phyloP scores from a whole-genome alignment of 2,888 invertebrate species.

The Dasypogon diadema region DNA sequence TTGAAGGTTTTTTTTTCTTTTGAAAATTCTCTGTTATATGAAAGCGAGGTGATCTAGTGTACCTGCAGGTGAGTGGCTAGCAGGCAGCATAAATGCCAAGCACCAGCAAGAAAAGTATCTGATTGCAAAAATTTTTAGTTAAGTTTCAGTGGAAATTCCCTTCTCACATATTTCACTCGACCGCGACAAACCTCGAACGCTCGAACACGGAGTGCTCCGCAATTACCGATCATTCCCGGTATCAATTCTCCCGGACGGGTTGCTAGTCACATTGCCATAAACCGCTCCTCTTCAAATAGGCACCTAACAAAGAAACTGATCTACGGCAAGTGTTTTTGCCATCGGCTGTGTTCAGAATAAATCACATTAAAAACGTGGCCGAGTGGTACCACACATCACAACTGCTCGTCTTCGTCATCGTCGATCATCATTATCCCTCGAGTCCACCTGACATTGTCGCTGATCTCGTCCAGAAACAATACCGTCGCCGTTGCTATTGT shows the following conservation, averaged over 20 bases:
- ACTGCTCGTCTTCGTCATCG: constrained; percentile 52
- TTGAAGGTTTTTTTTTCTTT: too few relatives aligned
- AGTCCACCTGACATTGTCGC: constrained; percentile 51
- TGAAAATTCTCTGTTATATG: too few relatives aligned
- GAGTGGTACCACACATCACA: constrained; percentile 40
- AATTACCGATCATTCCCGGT: constrained; percentile 41
- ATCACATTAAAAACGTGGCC: constrained; percentile 47
- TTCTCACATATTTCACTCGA: constrained; percentile 50
- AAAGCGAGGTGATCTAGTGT: too few relatives aligned
- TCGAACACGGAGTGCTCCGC: constrained; percentile 5
- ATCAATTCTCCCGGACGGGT: constrained; percentile 30
- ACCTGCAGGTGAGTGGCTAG: too few relatives aligned
- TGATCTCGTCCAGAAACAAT: constrained; percentile 32
- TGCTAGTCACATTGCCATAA: constrained; percentile 28
- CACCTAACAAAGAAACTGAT: constrained; percentile 46
- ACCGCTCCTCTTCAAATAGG: constrained; percentile 28
- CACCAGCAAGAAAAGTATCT: constrained; percentile 26
- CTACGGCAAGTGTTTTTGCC: constrained; percentile 15
- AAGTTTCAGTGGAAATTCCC: constrained; percentile 45
- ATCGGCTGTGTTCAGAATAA: constrained; percentile 22
- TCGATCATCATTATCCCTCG: constrained; percentile 54
- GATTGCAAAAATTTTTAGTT: constrained; percentile 10
- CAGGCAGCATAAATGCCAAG: too few relatives aligned
- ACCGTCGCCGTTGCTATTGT: constrained; percentile 12
- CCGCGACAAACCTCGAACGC: constrained; percentile 30